Evolutionary conservation across 2,888 invertebrate genomes (phyloP).

Genomic region (Himalopsyche kuldschensis): DNA sequence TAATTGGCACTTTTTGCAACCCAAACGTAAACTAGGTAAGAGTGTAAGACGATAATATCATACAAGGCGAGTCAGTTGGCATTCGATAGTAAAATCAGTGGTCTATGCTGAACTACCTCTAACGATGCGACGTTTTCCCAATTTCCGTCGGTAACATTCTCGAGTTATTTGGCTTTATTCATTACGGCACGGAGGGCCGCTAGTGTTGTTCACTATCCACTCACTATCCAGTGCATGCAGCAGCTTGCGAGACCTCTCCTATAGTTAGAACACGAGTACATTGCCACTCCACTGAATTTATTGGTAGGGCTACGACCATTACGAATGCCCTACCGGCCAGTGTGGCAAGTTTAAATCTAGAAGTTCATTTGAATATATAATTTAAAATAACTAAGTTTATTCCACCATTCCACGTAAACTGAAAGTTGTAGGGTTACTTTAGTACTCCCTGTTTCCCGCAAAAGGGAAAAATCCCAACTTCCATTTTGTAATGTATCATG

Average conservation of each 20-base stretch:
- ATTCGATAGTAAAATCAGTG: background rate
- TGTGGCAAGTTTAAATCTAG: background rate
- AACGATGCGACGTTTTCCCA: background rate
- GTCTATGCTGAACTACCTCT: background rate
- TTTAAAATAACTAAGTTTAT: too few relatives aligned
- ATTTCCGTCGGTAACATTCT: background rate
- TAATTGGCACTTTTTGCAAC: too few relatives aligned
- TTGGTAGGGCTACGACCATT: background rate
- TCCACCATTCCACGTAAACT: too few relatives aligned
- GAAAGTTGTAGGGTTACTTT: too few relatives aligned
- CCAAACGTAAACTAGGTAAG: too few relatives aligned
- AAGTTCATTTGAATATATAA: too few relatives aligned
- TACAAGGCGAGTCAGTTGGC: background rate
- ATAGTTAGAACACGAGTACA: conserved; percentile 27
- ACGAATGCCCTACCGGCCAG: background rate
- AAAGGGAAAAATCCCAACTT: too few relatives aligned
- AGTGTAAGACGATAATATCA: too few relatives aligned
- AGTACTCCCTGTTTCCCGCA: too few relatives aligned
- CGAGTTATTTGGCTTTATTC: background rate
- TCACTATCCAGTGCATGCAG: background rate
- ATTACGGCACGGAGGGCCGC: background rate
- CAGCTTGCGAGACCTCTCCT: conserved; percentile 2
- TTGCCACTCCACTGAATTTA: background rate
- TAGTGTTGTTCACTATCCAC: background rate
- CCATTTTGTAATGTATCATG: too few relatives aligned